Conservation (phyloP, 2,797 vertebrate species). For the Crenichthys baileyi region DNA sequence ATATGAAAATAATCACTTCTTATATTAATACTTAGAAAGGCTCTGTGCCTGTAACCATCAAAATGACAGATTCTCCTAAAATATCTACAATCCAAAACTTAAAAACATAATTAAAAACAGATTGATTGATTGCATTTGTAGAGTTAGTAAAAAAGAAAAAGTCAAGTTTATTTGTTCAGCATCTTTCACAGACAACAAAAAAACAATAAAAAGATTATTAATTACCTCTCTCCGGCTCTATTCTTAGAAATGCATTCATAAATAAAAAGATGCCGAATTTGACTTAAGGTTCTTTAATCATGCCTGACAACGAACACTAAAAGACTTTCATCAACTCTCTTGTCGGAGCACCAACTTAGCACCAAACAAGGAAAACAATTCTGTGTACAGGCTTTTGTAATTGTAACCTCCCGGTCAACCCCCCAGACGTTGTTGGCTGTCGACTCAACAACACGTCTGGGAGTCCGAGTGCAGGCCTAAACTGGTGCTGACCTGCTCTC, state of each 20-base stretch:
- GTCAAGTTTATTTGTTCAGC: too few relatives aligned
- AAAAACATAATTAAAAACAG: conserved; percentile 1
- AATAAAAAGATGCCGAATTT: conserved; percentile 22
- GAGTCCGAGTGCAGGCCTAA: neutral
- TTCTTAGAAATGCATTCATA: conserved; percentile 27
- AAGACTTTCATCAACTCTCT: conserved; percentile 9
- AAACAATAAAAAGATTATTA: too few relatives aligned
- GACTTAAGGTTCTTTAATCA: conserved; percentile 28
- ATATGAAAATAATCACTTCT: neutral
- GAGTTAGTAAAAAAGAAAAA: too few relatives aligned
- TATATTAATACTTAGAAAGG: neutral
- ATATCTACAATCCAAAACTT: neutral
- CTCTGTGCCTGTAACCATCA: neutral
- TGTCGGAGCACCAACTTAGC: neutral
- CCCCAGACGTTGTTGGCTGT: neutral
- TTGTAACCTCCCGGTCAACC: neutral
- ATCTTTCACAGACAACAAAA: too few relatives aligned
- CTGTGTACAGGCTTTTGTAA: neutral
- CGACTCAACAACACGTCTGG: neutral
- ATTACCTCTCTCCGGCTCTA: conserved; percentile 17
- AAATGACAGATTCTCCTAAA: neutral
- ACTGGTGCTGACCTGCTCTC: neutral
- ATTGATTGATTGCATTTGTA: conserved; percentile 24
- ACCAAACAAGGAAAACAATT: neutral
- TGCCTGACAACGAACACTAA: conserved; percentile 23